phyloP scores from a whole-genome alignment of 2,888 invertebrate genomes.

The Agrotis clavis region DNA sequence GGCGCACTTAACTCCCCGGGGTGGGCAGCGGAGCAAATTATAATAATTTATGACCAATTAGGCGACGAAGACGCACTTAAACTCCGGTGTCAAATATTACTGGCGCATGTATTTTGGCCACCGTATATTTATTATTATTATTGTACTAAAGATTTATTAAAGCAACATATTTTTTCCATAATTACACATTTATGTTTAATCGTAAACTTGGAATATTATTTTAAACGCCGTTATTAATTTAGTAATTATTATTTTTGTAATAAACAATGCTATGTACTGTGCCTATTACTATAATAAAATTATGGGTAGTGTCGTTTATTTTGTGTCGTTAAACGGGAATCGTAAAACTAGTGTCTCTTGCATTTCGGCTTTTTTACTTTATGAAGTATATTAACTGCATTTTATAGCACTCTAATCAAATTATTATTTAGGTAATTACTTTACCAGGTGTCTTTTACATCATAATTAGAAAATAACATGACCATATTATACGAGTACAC shows the following conservation, averaged over 20 bases:
- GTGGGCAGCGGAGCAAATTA: slow-evolving; percentile 81
- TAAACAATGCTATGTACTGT: slow-evolving; percentile 55
- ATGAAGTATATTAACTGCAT: neutral
- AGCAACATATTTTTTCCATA: slow-evolving; percentile 62
- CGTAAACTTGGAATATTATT: slow-evolving; percentile 59
- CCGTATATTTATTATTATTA: slow-evolving; percentile 77
- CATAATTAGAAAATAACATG: too few species aligned
- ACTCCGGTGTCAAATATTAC: slow-evolving; percentile 74
- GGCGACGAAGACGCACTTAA: slow-evolving; percentile 74
- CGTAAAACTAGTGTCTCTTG: slow-evolving; percentile 34
- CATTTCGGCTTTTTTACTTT: slow-evolving; percentile 9
- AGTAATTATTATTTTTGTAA: slow-evolving; percentile 59
- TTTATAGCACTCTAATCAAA: neutral
- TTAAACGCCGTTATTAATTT: slow-evolving; percentile 65
- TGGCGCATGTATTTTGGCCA: slow-evolving; percentile 76
- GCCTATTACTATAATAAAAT: slow-evolving; percentile 42
- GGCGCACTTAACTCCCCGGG: slow-evolving; percentile 71
- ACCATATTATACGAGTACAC: too few species aligned
- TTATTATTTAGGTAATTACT: neutral
- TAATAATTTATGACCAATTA: slow-evolving; percentile 86
- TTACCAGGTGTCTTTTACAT: neutral
- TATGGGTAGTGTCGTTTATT: slow-evolving; percentile 36
- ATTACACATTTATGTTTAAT: slow-evolving; percentile 62
- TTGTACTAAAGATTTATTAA: slow-evolving; percentile 73
- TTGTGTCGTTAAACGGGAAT: slow-evolving; percentile 34